Evolutionary conservation across 2,113 vertebrate genomes (phyloP), one percentile per base, ranked within the genome.

Genomic region (Erythrocercus mccallii): DNA sequence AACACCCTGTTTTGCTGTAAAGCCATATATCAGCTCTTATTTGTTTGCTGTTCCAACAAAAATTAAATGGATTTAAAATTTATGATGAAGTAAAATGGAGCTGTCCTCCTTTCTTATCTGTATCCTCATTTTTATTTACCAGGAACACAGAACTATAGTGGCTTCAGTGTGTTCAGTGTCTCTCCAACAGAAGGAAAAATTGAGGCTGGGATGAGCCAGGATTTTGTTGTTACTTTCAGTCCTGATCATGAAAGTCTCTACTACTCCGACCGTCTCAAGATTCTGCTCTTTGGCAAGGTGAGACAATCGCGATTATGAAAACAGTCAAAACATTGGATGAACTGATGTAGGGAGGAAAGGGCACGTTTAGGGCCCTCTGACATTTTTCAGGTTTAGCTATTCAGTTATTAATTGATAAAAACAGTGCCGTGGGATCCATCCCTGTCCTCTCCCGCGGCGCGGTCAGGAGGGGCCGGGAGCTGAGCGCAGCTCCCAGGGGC

Each of bases 81-180:
- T 4, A 86, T 30, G 27, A 65, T 88, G 25, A 17, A 13, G 51
- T 51, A 48, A 82, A 77, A 5, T 0, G 0, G 15, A 92, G 12
- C 51, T 74, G 19, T 47, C 19, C 23, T 86, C 5, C 28, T 69
- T 56, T 62, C 40, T 81, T 25, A 70, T 8, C 72, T 27, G 3
- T 31, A 33, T 73, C 22, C 51, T 84, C 24, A 10, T 84, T 69
- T 66, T 47, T 91, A 48, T 78, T 92, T 89, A 13, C 2, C 96
- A 99, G 99, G 98, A 86, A 98, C 98, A 5, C 98, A 99, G 94
- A 99, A 99, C 96, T 95, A 98, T 92, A 98, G 40, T 1, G 99
- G 98, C 37, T 94, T 98, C 61, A 98, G 98, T 51, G 99, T 98
- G 78, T 99, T 99, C 98, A 98, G 97, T 4, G 93, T 98, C 35